phyloP scores from a whole-genome alignment of 1,140 invertebrate species.

The Drosophila kurseongensis region DNA sequence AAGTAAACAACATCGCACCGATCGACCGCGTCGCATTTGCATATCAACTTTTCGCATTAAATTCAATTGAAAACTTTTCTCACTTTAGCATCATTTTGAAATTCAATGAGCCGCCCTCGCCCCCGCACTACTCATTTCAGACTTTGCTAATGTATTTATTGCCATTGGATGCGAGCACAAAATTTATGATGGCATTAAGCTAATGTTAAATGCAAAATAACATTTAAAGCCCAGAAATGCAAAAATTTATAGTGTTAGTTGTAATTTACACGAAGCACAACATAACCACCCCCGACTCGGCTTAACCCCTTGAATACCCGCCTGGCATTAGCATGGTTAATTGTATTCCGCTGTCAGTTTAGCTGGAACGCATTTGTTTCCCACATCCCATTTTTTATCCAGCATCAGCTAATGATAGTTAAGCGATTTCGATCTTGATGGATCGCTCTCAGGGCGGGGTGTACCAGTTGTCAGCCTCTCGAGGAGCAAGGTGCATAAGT shows the following conservation, averaged over 20 bases:
- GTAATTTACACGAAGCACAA: conserved; percentile 71
- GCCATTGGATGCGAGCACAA: conserved; percentile 49
- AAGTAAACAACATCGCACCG: conserved; percentile 66
- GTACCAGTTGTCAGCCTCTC: background rate
- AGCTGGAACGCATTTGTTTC: conserved; percentile 25
- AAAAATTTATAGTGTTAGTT: conserved; percentile 74
- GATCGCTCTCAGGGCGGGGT: conserved; percentile 2
- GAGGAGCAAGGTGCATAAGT: background rate
- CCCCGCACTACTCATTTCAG: conserved; percentile 14
- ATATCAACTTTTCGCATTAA: conserved; percentile 82
- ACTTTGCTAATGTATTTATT: conserved; percentile 70
- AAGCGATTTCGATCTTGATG: conserved; percentile 18
- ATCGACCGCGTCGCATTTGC: conserved; percentile 58
- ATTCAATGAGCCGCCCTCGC: conserved; percentile 73
- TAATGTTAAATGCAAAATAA: conserved; percentile 65
- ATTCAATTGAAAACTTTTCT: conserved; percentile 81
- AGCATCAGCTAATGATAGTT: conserved; percentile 17
- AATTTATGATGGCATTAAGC: conserved; percentile 79
- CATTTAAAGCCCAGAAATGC: conserved; percentile 14
- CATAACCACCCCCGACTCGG: conserved; percentile 20
- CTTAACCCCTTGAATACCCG: background rate
- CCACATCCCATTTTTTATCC: conserved; percentile 18
- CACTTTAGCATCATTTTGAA: conserved; percentile 75
- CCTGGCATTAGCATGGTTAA: conserved; percentile 13
- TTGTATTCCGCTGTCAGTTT: conserved; percentile 21